phyloP scores from a whole-genome alignment of 1,140 invertebrate genomes.

The Euura saliciscinereae region DNA sequence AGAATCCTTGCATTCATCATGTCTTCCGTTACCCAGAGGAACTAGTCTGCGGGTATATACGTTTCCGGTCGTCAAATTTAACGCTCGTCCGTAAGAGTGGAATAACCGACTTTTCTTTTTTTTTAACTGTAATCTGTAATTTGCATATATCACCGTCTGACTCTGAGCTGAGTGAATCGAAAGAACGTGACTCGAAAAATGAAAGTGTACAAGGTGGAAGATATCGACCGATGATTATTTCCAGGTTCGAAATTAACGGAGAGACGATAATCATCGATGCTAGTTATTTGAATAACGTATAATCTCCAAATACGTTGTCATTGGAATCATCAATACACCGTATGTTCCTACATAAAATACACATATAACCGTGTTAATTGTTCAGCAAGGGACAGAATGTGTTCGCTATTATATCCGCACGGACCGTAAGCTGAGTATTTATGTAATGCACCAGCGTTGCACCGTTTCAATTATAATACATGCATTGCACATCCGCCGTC shows the following conservation, averaged over 20 bases:
- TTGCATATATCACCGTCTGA: background rate
- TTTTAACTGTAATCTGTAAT: background rate
- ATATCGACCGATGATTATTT: too few relatives aligned
- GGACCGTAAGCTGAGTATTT: background rate
- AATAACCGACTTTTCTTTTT: slow-evolving; percentile 2
- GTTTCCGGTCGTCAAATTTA: background rate
- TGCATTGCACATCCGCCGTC: slow-evolving; percentile 1
- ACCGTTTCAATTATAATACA: background rate
- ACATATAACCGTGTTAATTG: background rate
- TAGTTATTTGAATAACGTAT: too few relatives aligned
- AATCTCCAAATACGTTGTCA: background rate
- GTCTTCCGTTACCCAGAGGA: background rate
- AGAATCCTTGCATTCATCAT: too few relatives aligned
- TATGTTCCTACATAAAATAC: background rate
- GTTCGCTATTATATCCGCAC: background rate
- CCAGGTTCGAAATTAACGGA: too few relatives aligned
- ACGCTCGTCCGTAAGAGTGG: background rate
- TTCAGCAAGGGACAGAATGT: background rate
- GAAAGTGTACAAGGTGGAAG: too few relatives aligned
- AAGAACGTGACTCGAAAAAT: too few relatives aligned
- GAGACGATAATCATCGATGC: too few relatives aligned
- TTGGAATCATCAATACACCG: background rate
- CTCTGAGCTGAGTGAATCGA: too few relatives aligned
- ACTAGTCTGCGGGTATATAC: background rate
- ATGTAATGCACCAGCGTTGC: background rate